Evolutionary conservation across 2,113 vertebrate species (phyloP).

Genomic region (Cromileptes altivelis): DNA sequence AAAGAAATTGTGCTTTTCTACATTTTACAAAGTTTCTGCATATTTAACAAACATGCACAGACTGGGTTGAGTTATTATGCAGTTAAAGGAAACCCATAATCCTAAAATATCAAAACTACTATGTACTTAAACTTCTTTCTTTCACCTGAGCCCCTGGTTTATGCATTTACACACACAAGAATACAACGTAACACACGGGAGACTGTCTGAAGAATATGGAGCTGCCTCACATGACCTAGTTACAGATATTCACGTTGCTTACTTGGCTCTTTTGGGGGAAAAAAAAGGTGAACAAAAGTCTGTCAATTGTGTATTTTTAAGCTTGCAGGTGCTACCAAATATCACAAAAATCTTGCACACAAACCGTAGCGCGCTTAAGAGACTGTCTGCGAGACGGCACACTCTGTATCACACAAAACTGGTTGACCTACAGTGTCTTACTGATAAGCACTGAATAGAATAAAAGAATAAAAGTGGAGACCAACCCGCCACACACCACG

Average conservation of each 20-base stretch:
- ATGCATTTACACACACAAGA: background rate
- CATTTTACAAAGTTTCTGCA: background rate
- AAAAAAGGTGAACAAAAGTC: background rate
- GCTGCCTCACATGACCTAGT: background rate
- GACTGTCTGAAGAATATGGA: background rate
- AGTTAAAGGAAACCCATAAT: background rate
- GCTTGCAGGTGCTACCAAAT: background rate
- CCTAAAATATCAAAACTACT: background rate
- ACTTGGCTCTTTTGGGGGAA: background rate
- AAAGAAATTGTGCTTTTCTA: background rate
- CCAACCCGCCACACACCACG: background rate
- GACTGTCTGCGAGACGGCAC: background rate
- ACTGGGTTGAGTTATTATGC: background rate
- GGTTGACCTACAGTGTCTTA: background rate
- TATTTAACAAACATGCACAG: background rate
- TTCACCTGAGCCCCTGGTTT: background rate
- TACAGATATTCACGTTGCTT: background rate
- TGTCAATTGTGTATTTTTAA: background rate
- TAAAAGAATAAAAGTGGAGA: background rate
- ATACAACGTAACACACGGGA: background rate
- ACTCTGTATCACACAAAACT: background rate
- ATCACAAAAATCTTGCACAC: background rate
- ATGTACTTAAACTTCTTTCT: background rate
- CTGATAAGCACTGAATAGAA: slow-evolving; percentile 3
- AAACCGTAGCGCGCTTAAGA: background rate